phyloP scores from a whole-genome alignment of 2,888 invertebrate species.

The Beris chalybata region DNA sequence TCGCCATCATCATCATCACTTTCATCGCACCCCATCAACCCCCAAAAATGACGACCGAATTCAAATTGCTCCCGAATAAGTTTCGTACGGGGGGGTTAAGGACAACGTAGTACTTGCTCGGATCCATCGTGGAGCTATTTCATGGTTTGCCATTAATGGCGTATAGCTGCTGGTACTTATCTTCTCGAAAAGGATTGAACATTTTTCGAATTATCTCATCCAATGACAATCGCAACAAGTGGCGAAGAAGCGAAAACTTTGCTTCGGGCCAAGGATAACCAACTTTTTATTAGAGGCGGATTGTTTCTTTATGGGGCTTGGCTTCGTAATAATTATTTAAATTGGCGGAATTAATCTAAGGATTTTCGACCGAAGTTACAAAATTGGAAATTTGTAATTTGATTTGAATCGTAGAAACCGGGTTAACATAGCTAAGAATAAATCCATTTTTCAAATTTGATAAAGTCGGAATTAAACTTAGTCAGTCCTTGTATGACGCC shows the following conservation, averaged over 20 bases:
- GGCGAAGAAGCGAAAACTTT: constrained; percentile 13
- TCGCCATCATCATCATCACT: constrained; percentile 27
- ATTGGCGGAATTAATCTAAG: too few species aligned
- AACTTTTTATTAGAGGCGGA: constrained; percentile 14
- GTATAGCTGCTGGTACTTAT: not conserved
- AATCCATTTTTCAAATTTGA: too few species aligned
- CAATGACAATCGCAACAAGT: constrained; percentile 32
- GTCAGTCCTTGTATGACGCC: too few species aligned
- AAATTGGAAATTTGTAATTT: too few species aligned
- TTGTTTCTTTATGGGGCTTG: too few species aligned
- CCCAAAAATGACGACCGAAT: constrained; percentile 26
- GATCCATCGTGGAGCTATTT: constrained; percentile 12
- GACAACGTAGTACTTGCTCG: not conserved
- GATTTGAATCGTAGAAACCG: too few species aligned
- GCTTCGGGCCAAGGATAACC: not conserved
- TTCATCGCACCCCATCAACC: constrained; percentile 29
- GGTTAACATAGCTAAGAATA: too few species aligned
- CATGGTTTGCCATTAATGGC: constrained; percentile 1
- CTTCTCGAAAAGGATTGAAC: not conserved
- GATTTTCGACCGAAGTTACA: too few species aligned
- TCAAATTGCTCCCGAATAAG: constrained; percentile 14
- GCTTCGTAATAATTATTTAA: too few species aligned
- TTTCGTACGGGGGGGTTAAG: constrained; percentile 8
- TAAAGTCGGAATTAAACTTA: too few species aligned
- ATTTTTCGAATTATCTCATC: constrained; percentile 5